Evolutionary conservation across 2,113 vertebrate genomes (phyloP).

Genomic region (Seriola rivoliana): DNA sequence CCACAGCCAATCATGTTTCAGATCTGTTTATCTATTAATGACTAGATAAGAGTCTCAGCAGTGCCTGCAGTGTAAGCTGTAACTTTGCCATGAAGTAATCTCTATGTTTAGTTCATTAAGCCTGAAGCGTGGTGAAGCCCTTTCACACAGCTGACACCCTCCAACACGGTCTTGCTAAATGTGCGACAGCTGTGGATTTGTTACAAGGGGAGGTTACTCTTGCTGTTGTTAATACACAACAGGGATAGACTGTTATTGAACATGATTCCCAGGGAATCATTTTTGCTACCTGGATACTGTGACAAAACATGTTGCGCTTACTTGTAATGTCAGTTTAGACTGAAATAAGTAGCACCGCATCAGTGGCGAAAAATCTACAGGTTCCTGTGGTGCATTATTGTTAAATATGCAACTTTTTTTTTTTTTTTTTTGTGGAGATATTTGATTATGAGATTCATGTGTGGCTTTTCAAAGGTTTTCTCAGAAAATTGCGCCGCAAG

Average conservation of each 20-base stretch:
- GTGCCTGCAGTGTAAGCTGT: slow-evolving; percentile 49
- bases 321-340: slow-evolving; percentile 12
- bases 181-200: slow-evolving; percentile 48
- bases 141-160: slow-evolving; percentile 47
- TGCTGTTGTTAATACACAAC: slow-evolving; percentile 47
- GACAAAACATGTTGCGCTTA: neutral
- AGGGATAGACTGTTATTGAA: slow-evolving; percentile 30
- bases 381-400: neutral
- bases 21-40: slow-evolving; percentile 74
- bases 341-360: slow-evolving; percentile 25
- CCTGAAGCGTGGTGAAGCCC: slow-evolving; percentile 32
- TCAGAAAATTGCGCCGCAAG: slow-evolving; percentile 42
- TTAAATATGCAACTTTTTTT: neutral
- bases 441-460: slow-evolving; percentile 49
- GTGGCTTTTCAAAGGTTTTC: slow-evolving; percentile 49
- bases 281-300: neutral
- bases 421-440: slow-evolving; percentile 6
- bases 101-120: slow-evolving; percentile 63
- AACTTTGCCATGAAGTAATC: slow-evolving; percentile 57
- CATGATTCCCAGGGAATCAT: neutral
- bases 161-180: slow-evolving; percentile 23
- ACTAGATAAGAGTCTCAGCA: slow-evolving; percentile 60
- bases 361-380: slow-evolving; percentile 24
- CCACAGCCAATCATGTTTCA: slow-evolving; percentile 62
- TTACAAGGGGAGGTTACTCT: slow-evolving; percentile 15